Percentiles rank a stretch among this genome's conserved stretches.
phyloP scores from a whole-genome alignment of 2,888 invertebrate species.

The Branchellion lobata region DNA sequence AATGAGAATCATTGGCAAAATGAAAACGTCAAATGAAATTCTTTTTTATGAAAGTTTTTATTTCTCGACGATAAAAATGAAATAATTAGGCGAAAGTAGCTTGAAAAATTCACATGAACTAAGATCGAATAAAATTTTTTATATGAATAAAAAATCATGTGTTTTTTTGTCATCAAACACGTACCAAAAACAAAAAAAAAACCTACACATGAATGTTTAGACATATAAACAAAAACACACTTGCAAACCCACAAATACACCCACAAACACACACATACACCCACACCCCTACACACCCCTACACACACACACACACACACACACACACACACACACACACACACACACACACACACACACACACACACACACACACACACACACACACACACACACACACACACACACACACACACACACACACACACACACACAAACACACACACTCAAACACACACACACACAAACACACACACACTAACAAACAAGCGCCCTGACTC shows the following conservation, averaged over 20 bases:
- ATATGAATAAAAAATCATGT: too few species aligned
- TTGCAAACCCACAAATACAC: not conserved
- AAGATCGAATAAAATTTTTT: too few species aligned
- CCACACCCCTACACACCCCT: not conserved
- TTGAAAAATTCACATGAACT: too few species aligned
- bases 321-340: slow-evolving; percentile 18
- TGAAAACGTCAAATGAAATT: too few species aligned
- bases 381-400: slow-evolving; percentile 18
- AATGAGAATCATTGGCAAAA: too few species aligned
- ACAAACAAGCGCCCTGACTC: not conserved
- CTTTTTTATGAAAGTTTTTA: too few species aligned
- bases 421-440: slow-evolving; percentile 13
- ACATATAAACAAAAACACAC: not conserved
- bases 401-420: slow-evolving; percentile 18
- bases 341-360: slow-evolving; percentile 15
- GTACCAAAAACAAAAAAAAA: not conserved
- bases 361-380: slow-evolving; percentile 15
- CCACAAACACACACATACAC: slow-evolving; percentile 6
- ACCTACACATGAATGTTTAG: not conserved
- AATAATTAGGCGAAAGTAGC: too few species aligned
- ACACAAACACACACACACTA: not conserved
- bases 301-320: slow-evolving; percentile 18
- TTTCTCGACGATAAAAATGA: too few species aligned
- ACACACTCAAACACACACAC: not conserved
- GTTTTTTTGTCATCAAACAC: not conserved